Percentiles rank a stretch among this genome's conserved stretches.
These are phyloP conservation scores for Dicranocentrus wangi DNA, from an alignment of 2,888 invertebrate genomes.

Conservation along the genomic window DNA sequence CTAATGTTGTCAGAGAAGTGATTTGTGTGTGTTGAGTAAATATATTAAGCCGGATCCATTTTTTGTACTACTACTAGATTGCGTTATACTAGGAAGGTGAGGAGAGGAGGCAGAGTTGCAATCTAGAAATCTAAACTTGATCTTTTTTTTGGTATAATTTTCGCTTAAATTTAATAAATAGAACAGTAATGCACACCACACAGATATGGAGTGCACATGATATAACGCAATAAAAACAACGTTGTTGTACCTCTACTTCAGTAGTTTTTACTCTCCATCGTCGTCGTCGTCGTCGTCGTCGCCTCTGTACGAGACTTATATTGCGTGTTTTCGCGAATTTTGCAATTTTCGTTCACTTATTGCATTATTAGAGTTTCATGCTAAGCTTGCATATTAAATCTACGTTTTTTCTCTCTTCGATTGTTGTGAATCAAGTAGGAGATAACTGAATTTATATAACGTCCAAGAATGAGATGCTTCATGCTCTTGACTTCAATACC, in stretches of 20 bases:
- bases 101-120: too few relatives aligned
- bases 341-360: slow-evolving; percentile 50
- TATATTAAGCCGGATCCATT: too few relatives aligned
- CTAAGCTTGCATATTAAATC: slow-evolving; percentile 26
- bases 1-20: too few relatives aligned
- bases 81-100: too few relatives aligned
- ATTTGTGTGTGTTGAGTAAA: too few relatives aligned
- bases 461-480: slow-evolving; percentile 17
- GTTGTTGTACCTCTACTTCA: neutral
- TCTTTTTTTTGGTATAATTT: neutral
- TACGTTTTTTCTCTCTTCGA: slow-evolving; percentile 23
- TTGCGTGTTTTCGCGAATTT: slow-evolving; percentile 13
- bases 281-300: too few relatives aligned
- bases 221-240: too few relatives aligned
- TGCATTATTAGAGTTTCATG: slow-evolving; percentile 32
- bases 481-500: slow-evolving; percentile 56
- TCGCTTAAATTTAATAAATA: too few relatives aligned
- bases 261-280: too few relatives aligned
- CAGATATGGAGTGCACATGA: too few relatives aligned
- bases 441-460: neutral
- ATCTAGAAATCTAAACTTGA: slow-evolving; percentile 4
- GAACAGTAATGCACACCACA: neutral
- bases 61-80: too few relatives aligned
- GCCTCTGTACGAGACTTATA: too few relatives aligned
- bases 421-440: slow-evolving; percentile 4